Base-by-base conservation (phyloP, 2,113 vertebrate genomes). In the Megaceryle torquata region DNA sequence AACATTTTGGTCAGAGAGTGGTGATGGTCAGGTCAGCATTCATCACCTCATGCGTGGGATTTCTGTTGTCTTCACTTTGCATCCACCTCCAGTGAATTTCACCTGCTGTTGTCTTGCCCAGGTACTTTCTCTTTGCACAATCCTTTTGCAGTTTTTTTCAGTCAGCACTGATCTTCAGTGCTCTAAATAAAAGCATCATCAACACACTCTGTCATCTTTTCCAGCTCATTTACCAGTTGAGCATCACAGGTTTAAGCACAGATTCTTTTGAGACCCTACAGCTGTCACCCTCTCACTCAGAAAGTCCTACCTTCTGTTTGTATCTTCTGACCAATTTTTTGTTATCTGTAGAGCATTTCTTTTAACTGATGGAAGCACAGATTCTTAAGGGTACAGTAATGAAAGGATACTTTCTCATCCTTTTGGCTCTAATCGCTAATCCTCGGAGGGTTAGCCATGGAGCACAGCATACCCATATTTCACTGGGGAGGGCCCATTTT, bases 11-110 rank as follows among this genome's bases (percentile, higher is more conserved):
- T 13, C 3, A 5, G 1, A 11, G 37, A 65, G 16, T 7, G 8
- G 16, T 71, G 56, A 13, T 0, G 15, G 31, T 28, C 53, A 82
- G 46, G 46, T 79, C 51, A 79, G 48, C 31, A 13, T 6, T 7
- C 48, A 29, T 18, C 35, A 33, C 28, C 28, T 35, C 0, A 0
- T 0, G 5, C 2, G 10, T 20, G 56, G 46, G 15, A 54, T 60
- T 82, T 68, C 22, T 69, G 33, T 41, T 15, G 1, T 24, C 29
- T n/a, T 64, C 67, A 2, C 50, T 72, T 39, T 12, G 50, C 41
- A 31, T 12, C 39, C 46, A 10, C 16, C n/a, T 61, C 22, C 22
- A 2, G 19, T 9, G 16, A 44, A 82, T 39, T n/a, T n/a, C 84
- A 9, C 37, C 46, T 51, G 60, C 28, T 31, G 4, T 1, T 26